Conservation (phyloP, 37 sponge, comb jelly and placozoan species). For the Bolinopsis microptera region DNA sequence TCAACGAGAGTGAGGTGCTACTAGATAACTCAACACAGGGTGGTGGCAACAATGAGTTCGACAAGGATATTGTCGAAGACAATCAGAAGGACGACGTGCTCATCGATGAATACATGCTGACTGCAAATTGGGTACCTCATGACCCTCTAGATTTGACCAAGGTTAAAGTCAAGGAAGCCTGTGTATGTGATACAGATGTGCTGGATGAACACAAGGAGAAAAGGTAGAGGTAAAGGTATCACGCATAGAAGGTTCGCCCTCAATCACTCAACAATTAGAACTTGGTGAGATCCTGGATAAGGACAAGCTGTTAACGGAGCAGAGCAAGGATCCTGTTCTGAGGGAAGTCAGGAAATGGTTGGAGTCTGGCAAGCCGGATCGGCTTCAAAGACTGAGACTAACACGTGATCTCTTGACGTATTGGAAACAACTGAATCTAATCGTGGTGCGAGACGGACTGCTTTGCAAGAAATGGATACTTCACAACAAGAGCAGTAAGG, state of each 20-base stretch:
- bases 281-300: not conserved
- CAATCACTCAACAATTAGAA: constrained; percentile 10
- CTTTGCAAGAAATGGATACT: constrained; percentile 29
- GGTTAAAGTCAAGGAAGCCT: not conserved
- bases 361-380: not conserved
- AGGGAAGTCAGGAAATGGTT: constrained; percentile 38
- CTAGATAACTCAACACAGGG: no score
- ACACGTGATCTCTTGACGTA: not conserved
- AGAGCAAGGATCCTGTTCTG: constrained; percentile 9
- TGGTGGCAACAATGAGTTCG: no score
- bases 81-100: no score
- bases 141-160: not conserved
- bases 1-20: no score
- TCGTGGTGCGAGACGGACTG: not conserved
- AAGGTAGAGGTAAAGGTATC: no score
- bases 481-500: not conserved
- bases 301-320: not conserved
- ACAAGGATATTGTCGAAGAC: no score
- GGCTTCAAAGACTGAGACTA: constrained; percentile 26
- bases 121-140: not conserved
- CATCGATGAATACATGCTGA: not conserved
- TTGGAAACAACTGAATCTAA: constrained; percentile 4
- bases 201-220: no score
- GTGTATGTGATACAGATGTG: not conserved
- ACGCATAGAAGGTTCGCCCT: not conserved